Base-by-base conservation (phyloP, 2,113 vertebrate genomes). In the Dunckerocampus dactyliophorus region DNA sequence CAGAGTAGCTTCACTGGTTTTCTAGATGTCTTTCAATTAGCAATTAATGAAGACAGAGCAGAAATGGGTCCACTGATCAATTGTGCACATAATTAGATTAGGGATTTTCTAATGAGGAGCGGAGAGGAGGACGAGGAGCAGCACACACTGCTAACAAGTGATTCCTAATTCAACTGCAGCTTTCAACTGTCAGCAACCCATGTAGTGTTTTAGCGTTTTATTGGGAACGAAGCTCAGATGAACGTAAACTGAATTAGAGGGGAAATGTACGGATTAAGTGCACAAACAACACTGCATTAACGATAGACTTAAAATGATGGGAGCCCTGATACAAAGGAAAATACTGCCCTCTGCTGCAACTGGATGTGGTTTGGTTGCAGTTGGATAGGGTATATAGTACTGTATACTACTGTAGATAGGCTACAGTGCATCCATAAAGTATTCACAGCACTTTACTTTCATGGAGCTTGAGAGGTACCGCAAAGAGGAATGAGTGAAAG, bases 291-390 rank as follows among this genome's bases (percentile, higher is more conserved):
- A 43, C 12, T 56, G 48, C 51, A 28, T 45, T 61, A 71, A 62
- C 65, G 53, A 73, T 48, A 34, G 39, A 39, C 11, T 6, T 14
- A 10, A 15, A 42, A 58, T 60, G 43, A 20, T 10, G 28, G 42
- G 19, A 5, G 21, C 20, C 28, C 1, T 31, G 50, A 59, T 17
- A 3, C 21, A 3, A 31, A 70, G 53, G 52, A 67, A 57, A 39
- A 79, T 83, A 65, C 86, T 88, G 85, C 85, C 86, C 78, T 75
- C 88, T 89, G 75, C 77, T 85, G 88, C 1, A 37, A 9, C 0
- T 14, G 1, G 2, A 1, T 24, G 47, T 8, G 1, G 42, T 22
- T 66, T 21, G 11, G 1, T 52, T 0, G 9, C 22, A 22, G 21
- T n/a, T 43, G n/a, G n/a, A n/a, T n/a, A n/a, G n/a, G n/a, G n/a